Base-by-base conservation (phyloP, 2,797 vertebrate species). In the Chelonia mydas region DNA sequence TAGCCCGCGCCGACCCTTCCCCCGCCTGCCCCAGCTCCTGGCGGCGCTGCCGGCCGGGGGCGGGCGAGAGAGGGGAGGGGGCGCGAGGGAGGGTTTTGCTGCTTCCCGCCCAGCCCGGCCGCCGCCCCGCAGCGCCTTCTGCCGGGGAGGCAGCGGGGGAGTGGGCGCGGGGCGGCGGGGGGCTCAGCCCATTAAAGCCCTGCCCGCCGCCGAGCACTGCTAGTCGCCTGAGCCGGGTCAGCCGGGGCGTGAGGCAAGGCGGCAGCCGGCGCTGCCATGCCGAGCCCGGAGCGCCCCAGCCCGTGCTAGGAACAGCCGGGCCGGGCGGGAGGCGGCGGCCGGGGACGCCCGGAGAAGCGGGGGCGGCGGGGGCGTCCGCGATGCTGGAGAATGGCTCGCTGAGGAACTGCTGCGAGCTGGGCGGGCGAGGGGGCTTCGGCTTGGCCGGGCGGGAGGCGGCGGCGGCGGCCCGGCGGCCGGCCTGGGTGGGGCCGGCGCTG, bases 401-500 rank as follows among this genome's bases (percentile, higher is more conserved):
- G 31, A 95, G 98, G 96, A 98, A 98, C 97, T 98, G 98, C 98
- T 96, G 98, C 96, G 98, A 97, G 92, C 97, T 85, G 85, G 94
- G 94, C 10, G 95, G 96, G 86, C 16, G 93, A 9, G 41, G 57
- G 84, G 92, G 57, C 27, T 94, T 95, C 68, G 97, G 89, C 27
- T 79, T 91, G 87, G 84, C 51, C 27, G 96, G 88, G 61, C 37
- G 84, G 82, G 92, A 74, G 33, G 94, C 81, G 0, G 81, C 83
- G 41, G 41, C 41, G 28, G 45, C 31, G 5, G 85, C 50, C 0
- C 83, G 89, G 77, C 94, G 95, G 47, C 98, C 98, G 2, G 98
- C 98, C 37, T 99, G 98, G 99, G 98, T 98, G 65, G 97, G 98
- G 31, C 96, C 98, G 76, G 97, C 95, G 90, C 98, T 99, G 92